phyloP scores from a whole-genome alignment of 2,113 vertebrate species.

The Malurus cyaneus region DNA sequence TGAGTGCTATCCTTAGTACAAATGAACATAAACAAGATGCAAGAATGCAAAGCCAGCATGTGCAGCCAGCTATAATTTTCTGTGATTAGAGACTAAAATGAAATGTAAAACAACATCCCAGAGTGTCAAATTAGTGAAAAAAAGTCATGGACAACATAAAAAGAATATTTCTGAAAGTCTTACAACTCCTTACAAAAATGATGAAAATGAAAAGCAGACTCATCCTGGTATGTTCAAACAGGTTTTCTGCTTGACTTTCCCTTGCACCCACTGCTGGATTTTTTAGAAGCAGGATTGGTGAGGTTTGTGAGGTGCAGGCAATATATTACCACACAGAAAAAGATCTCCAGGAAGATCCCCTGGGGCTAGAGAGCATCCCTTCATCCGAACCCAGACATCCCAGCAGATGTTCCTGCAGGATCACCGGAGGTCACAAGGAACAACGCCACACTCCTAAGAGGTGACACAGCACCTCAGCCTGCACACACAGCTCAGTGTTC shows the following conservation, averaged over 20 bases:
- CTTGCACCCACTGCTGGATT: neutral
- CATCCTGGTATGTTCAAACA: neutral
- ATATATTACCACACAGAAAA: neutral
- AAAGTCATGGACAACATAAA: constrained; percentile 34
- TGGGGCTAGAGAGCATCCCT: fast-evolving
- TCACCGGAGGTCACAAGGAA: neutral
- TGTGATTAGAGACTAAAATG: constrained; percentile 71
- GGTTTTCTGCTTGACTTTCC: neutral
- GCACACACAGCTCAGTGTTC: fast-evolving
- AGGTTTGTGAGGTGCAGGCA: too few relatives aligned
- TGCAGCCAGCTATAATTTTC: constrained; percentile 49
- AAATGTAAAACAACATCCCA: constrained; percentile 70
- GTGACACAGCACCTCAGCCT: neutral
- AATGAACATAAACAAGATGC: constrained; percentile 62
- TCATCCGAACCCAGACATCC: neutral
- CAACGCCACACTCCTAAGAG: fast-evolving
- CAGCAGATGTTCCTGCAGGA: fast-evolving
- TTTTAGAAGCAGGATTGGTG: neutral
- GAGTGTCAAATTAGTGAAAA: constrained; percentile 66
- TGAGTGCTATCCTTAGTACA: constrained; percentile 50
- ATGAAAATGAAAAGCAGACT: constrained; percentile 37
- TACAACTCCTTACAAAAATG: constrained; percentile 38
- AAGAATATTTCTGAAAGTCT: constrained; percentile 1
- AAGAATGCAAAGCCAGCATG: constrained; percentile 70
- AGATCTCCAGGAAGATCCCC: neutral